These are phyloP conservation scores for Schizaphis graminum DNA, from an alignment of 2,888 invertebrate genomes.

Conservation along the genomic window DNA sequence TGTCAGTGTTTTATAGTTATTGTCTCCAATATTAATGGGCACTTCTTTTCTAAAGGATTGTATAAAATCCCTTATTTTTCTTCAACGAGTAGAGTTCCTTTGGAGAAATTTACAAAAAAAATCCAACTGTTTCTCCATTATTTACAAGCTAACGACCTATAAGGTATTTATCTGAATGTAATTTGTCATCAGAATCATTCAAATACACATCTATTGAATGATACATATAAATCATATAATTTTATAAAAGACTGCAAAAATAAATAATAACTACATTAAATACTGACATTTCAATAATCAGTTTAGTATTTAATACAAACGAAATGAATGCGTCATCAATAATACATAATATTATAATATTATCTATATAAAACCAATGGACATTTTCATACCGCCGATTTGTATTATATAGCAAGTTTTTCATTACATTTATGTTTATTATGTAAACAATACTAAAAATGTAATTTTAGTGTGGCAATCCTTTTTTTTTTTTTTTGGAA, in stretches of 20 bases:
- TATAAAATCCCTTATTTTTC: background rate
- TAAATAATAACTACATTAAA: background rate
- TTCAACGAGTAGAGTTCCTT: background rate
- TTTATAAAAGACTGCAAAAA: background rate
- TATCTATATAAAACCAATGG: background rate
- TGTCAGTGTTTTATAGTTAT: conserved; percentile 48
- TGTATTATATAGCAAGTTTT: background rate
- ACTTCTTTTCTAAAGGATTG: background rate
- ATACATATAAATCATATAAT: background rate
- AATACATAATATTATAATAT: background rate
- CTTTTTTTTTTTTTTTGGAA: no score
- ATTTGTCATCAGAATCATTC: conserved; percentile 13
- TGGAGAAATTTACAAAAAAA: background rate
- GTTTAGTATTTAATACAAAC: background rate
- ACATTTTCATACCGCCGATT: background rate
- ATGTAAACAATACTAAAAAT: background rate
- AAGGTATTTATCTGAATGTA: background rate
- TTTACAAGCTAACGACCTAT: conserved; percentile 1
- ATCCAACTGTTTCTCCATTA: background rate
- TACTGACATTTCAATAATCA: no score
- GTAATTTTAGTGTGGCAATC: background rate
- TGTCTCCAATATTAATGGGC: conserved; percentile 25
- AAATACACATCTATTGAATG: background rate
- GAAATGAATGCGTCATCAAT: background rate
- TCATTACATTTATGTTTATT: background rate